Percentiles rank a stretch among this genome's conserved stretches.
phyloP scores from a whole-genome alignment of 2,797 vertebrate species.

The Tamandua tetradactyla region DNA sequence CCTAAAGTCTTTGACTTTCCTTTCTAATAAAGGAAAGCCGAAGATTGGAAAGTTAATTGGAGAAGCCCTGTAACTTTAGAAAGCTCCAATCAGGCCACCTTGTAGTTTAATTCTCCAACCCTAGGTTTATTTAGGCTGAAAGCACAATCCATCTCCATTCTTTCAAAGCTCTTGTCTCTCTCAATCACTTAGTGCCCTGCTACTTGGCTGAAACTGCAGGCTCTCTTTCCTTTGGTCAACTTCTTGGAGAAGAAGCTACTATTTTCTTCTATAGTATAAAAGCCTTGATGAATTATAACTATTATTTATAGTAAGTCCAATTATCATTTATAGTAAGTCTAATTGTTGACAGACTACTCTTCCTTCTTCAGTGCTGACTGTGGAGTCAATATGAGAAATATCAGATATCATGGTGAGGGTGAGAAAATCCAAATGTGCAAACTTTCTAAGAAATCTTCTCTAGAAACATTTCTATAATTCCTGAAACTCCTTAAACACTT shows the following conservation, averaged over 20 bases:
- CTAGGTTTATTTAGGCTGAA: not conserved
- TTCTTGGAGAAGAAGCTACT: not conserved
- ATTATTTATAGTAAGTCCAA: not conserved
- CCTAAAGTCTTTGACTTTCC: not conserved
- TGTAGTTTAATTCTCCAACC: constrained; percentile 11
- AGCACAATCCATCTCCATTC: not conserved
- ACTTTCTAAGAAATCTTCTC: not conserved
- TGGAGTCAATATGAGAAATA: not conserved
- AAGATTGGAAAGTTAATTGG: constrained; percentile 1
- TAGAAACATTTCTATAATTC: not conserved
- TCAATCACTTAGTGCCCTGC: not conserved
- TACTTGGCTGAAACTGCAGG: not conserved
- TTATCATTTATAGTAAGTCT: too few species aligned
- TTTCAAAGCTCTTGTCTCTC: not conserved
- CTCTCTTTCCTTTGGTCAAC: not conserved
- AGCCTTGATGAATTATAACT: not conserved
- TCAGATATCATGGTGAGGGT: not conserved
- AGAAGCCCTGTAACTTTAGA: not conserved
- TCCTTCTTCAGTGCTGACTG: not conserved
- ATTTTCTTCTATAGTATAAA: not conserved
- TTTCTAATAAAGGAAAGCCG: constrained; percentile 17
- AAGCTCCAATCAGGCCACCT: not conserved
- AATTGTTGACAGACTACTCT: not conserved
- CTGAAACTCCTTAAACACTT: not conserved
- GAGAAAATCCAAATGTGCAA: not conserved